phyloP scores from a whole-genome alignment of 2,797 vertebrate species.

The Eidolon dupreanum region DNA sequence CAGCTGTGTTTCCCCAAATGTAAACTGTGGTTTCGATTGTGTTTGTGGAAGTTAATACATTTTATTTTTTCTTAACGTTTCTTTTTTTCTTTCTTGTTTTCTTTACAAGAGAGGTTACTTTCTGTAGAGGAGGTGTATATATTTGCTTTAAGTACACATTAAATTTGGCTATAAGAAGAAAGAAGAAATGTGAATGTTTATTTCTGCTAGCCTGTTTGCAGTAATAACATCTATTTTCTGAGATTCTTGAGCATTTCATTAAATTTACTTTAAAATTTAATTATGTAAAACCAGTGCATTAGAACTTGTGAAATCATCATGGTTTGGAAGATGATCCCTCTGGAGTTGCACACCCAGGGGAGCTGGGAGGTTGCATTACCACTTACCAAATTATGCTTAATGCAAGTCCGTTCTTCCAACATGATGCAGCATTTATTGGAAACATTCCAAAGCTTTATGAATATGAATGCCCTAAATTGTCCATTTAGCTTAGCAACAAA shows the following conservation, averaged over 20 bases:
- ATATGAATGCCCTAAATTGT: conserved; percentile 74
- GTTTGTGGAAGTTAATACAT: conserved; percentile 25
- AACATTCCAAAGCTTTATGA: conserved; percentile 77
- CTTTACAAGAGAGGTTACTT: conserved; percentile 47
- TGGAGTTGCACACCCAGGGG: conserved; percentile 55
- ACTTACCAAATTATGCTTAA: conserved; percentile 77
- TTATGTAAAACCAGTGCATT: conserved; percentile 76
- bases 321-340: conserved; percentile 74
- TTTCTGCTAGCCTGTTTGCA: conserved; percentile 76
- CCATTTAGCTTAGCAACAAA: conserved; percentile 69
- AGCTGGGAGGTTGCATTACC: conserved; percentile 59
- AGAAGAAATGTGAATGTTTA: conserved; percentile 75
- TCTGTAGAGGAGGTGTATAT: conserved; percentile 63
- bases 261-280: conserved; percentile 71
- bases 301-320: conserved; percentile 71
- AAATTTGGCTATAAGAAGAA: conserved; percentile 71
- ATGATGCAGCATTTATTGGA: conserved; percentile 72
- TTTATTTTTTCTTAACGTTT: conserved; percentile 58
- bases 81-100: background rate
- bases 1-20: conserved; percentile 11
- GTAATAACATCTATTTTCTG: conserved; percentile 73
- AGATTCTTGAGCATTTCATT: conserved; percentile 75
- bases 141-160: conserved; percentile 47
- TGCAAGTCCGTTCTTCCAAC: conserved; percentile 68
- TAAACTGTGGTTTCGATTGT: conserved; percentile 45